A percentile compares a stretch with the other conserved stretches of the same genome.
phyloP scores from a whole-genome alignment of 2,797 vertebrate species.

The Glossophaga mutica region DNA sequence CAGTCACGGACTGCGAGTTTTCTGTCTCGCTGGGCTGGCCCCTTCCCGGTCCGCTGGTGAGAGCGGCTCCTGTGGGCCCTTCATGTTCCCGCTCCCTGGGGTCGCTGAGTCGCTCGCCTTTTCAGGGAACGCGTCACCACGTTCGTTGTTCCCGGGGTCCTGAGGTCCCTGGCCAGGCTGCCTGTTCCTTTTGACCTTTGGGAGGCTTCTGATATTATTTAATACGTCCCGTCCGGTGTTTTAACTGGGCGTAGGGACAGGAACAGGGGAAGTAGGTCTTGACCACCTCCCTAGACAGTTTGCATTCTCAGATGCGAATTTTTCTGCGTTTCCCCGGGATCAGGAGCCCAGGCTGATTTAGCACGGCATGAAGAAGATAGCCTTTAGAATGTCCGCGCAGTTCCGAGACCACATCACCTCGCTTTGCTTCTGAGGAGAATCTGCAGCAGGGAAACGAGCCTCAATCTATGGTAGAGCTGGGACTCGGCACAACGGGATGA shows the following conservation, averaged over 20 bases:
- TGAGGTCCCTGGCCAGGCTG: not conserved
- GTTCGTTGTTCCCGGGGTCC: not conserved
- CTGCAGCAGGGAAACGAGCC: not conserved
- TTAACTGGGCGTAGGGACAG: not conserved
- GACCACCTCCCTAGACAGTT: not conserved
- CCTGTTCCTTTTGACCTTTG: not conserved
- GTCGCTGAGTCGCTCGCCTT: not conserved
- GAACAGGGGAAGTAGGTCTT: not conserved
- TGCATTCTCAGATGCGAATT: not conserved
- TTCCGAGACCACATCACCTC: not conserved
- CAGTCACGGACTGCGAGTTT: not conserved
- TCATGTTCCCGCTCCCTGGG: not conserved
- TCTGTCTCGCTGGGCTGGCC: not conserved
- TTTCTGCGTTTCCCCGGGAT: not conserved
- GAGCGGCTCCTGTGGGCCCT: not conserved
- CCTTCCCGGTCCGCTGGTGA: not conserved
- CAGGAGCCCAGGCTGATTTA: not conserved
- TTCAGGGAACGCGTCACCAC: not conserved
- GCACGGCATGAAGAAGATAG: not conserved
- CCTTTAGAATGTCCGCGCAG: not conserved
- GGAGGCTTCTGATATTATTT: not conserved
- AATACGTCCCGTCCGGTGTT: not conserved
- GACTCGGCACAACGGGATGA: not conserved
- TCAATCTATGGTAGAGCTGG: not conserved
- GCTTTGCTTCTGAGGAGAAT: not conserved